Percentiles rank a stretch among this genome's conserved stretches.
Evolutionary conservation across 2,888 invertebrate genomes (phyloP).

Genomic region (Campopleginae sp.): DNA sequence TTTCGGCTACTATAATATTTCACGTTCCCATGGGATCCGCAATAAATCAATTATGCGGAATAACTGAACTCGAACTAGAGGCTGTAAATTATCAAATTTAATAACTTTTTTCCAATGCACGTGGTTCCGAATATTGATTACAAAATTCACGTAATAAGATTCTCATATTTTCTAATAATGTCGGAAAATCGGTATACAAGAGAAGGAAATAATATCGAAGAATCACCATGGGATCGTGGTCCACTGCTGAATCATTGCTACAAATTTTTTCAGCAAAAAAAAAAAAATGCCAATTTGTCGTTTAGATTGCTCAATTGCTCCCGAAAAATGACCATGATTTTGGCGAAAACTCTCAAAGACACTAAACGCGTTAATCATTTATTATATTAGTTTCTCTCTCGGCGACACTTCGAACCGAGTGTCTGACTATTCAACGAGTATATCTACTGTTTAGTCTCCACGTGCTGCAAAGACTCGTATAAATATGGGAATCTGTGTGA

Average conservation of each 20-base stretch:
- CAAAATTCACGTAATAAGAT: slow-evolving; percentile 4
- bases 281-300: no score
- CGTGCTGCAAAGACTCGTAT: neutral
- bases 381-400: no score
- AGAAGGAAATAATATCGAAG: no score
- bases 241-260: no score
- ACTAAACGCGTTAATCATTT: no score
- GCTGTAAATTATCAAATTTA: neutral
- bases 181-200: neutral
- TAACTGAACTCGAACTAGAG: neutral
- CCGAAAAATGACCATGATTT: no score
- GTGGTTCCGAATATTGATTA: slow-evolving; percentile 5
- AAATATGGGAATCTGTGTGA: slow-evolving; percentile 21
- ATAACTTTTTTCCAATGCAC: neutral
- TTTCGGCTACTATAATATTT: neutral
- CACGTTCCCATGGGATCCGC: neutral
- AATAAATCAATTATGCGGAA: slow-evolving; percentile 3
- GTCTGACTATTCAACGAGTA: slow-evolving; percentile 7
- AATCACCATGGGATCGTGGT: no score
- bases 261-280: no score
- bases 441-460: neutral
- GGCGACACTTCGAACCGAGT: neutral
- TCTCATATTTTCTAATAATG: neutral
- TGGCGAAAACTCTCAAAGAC: no score
- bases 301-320: no score